Percentiles rank a stretch among this genome's conserved stretches.
Evolutionary conservation across 2,113 vertebrate genomes (phyloP).

Genomic region (Anolis carolinensis): DNA sequence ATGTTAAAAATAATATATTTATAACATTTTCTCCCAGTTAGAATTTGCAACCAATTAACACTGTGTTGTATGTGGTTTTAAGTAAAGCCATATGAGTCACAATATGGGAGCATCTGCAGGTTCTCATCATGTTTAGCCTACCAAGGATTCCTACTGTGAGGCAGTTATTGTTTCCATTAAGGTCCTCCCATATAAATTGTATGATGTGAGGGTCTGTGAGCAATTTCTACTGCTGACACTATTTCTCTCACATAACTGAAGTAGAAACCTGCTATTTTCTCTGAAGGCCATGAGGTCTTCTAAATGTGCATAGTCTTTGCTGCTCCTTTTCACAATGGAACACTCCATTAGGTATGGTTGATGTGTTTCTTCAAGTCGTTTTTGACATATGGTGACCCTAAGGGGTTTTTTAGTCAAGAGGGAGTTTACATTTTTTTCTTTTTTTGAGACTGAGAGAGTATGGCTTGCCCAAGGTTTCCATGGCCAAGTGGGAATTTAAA

Average conservation of each 20-base stretch:
- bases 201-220: background rate
- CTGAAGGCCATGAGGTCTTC: background rate
- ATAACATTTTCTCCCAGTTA: conserved; percentile 12
- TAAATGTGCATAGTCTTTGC: background rate
- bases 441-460: no score
- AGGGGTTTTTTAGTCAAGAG: no score
- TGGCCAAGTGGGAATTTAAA: no score
- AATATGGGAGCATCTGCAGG: background rate
- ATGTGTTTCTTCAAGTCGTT: no score
- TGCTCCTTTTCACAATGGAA: background rate
- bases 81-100: background rate
- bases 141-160: background rate
- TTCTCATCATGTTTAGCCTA: background rate
- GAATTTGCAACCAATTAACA: background rate
- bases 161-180: background rate
- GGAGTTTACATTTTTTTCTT: no score
- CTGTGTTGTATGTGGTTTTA: background rate
- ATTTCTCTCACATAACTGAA: background rate
- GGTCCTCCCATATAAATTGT: background rate
- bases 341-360: no score
- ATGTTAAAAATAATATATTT: background rate
- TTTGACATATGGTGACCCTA: no score
- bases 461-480: no score
- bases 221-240: background rate
- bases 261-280: background rate